Conservation (phyloP, 2,797 vertebrate species). For the Adrianichthys oophorus region DNA sequence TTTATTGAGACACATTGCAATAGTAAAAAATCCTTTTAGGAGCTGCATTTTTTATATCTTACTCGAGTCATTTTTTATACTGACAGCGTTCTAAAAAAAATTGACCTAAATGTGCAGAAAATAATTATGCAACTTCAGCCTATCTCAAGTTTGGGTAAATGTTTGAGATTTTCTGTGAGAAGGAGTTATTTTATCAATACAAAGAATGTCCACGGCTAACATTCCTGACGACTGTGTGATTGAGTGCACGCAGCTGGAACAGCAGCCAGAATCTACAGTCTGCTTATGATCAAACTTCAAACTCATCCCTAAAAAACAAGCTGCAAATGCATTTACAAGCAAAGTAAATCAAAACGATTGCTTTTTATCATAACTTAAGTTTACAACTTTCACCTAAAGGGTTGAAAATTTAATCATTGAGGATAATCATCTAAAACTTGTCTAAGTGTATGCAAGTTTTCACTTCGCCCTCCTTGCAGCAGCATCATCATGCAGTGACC, state of each 20-base stretch:
- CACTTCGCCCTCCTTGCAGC: too few species aligned
- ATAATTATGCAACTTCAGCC: constrained; percentile 1
- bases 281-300: constrained; percentile 22
- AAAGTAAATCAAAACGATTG: background rate
- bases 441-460: too few species aligned
- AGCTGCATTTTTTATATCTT: background rate
- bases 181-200: constrained; percentile 58
- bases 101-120: background rate
- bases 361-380: too few species aligned
- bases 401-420: too few species aligned
- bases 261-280: constrained; percentile 40
- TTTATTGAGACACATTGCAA: background rate
- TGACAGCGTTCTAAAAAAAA: background rate
- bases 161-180: constrained; percentile 27
- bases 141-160: constrained; percentile 13
- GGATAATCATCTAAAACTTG: too few species aligned
- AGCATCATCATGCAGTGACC: background rate
- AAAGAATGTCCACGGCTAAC: constrained; percentile 36
- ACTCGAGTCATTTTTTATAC: background rate
- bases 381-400: too few species aligned
- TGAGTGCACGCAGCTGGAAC: constrained; percentile 67
- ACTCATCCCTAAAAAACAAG: constrained; percentile 19
- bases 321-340: background rate
- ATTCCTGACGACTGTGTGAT: constrained; percentile 55
- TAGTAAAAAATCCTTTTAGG: background rate